Conservation (phyloP, 2,113 vertebrate genomes). For the Ptilorrhoa leucosticta region DNA sequence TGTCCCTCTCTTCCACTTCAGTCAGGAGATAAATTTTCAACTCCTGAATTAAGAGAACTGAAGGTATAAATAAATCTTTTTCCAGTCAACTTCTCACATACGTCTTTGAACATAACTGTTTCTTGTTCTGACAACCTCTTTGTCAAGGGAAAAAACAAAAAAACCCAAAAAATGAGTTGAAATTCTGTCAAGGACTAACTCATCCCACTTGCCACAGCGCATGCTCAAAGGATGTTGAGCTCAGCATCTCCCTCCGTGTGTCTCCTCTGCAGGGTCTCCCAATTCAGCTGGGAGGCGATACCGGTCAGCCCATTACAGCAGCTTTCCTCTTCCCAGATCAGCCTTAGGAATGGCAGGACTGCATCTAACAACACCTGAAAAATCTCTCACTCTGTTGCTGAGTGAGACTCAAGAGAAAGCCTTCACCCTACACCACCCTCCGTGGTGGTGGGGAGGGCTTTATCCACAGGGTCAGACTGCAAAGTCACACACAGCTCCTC, state of each 20-base stretch:
- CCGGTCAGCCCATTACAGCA: neutral
- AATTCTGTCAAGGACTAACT: neutral
- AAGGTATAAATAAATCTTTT: neutral
- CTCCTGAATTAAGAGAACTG: neutral
- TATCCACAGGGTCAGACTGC: neutral
- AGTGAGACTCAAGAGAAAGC: neutral
- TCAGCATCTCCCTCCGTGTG: neutral
- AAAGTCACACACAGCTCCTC: neutral
- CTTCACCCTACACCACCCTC: neutral
- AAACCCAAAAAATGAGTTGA: fast-evolving
- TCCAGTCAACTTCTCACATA: neutral
- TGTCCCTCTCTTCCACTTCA: neutral
- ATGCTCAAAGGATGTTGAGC: neutral
- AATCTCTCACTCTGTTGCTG: neutral
- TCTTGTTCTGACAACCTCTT: neutral
- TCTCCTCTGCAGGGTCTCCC: neutral
- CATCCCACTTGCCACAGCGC: neutral
- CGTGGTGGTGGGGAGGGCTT: neutral
- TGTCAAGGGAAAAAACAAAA: neutral
- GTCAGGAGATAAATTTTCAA: neutral
- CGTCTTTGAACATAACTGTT: neutral
- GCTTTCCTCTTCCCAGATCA: neutral
- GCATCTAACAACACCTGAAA: neutral
- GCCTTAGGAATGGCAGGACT: neutral
- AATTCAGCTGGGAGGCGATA: fast-evolving